Percentiles rank a stretch among this genome's conserved stretches.
Conservation (phyloP, 2,113 vertebrate genomes). For the Romanogobio albipinnatus region DNA sequence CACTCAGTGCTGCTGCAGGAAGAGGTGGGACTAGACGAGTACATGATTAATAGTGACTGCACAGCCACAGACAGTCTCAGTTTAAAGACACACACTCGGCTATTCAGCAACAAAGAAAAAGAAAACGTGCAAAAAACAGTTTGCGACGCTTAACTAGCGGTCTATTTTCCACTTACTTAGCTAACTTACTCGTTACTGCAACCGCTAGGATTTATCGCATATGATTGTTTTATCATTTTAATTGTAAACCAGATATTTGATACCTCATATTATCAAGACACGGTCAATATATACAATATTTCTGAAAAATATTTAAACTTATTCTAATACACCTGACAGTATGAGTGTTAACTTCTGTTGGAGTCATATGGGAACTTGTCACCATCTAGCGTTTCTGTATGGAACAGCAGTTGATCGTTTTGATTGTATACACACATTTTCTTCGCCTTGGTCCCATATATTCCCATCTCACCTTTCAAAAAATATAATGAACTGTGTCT, state of each 20-base stretch:
- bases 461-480: too few relatives aligned
- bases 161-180: background rate
- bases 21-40: constrained; percentile 33
- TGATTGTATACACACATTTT: background rate
- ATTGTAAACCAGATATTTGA: background rate
- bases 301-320: background rate
- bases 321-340: background rate
- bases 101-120: background rate
- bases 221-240: background rate
- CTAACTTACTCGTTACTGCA: background rate
- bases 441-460: too few relatives aligned
- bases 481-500: too few relatives aligned
- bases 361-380: constrained; percentile 11
- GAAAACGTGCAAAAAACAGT: background rate
- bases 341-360: background rate
- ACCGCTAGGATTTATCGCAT: background rate
- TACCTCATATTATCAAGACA: background rate
- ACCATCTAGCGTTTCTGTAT: background rate
- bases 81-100: constrained; percentile 30
- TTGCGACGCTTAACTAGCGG: background rate
- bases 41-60: constrained; percentile 24
- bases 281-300: background rate
- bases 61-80: constrained; percentile 9
- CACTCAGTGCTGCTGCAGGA: background rate
- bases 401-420: background rate